These are phyloP conservation scores for Cremastobaeus sp. DNA, from an alignment of 2,888 invertebrate genomes.

Conservation along the genomic window DNA sequence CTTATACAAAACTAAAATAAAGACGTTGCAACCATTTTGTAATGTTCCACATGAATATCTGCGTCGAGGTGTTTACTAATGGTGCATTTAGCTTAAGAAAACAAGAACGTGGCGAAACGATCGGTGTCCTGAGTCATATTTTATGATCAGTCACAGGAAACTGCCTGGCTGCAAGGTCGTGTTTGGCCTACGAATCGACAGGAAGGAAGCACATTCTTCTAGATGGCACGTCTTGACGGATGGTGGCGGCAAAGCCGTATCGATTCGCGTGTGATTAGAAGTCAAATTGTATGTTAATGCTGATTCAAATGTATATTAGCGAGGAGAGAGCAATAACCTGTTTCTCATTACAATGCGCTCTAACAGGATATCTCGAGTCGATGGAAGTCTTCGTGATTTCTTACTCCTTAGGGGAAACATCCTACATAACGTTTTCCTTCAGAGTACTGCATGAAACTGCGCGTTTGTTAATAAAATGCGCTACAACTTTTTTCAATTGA, in stretches of 20 bases:
- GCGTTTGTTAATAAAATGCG: too few species aligned
- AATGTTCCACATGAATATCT: slow-evolving; percentile 13
- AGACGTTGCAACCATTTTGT: too few species aligned
- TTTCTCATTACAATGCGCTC: slow-evolving; percentile 4
- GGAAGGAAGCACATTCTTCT: slow-evolving; percentile 74
- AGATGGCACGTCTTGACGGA: slow-evolving; percentile 56
- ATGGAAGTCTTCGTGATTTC: too few species aligned
- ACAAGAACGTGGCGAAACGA: not conserved
- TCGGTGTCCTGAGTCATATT: slow-evolving; percentile 39
- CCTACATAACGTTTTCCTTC: too few species aligned
- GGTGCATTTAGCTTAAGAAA: slow-evolving; percentile 30
- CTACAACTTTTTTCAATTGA: too few species aligned
- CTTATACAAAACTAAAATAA: too few species aligned
- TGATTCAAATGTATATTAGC: slow-evolving; percentile 7
- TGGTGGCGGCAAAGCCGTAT: not conserved
- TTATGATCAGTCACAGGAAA: slow-evolving; percentile 45
- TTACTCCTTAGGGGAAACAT: too few species aligned
- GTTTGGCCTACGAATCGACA: slow-evolving; percentile 68
- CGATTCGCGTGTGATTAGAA: slow-evolving; percentile 43
- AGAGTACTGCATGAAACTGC: too few species aligned
- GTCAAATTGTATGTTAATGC: slow-evolving; percentile 39
- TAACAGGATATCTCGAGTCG: slow-evolving; percentile 12
- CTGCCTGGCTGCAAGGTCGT: slow-evolving; percentile 65
- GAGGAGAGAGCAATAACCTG: slow-evolving; percentile 32
- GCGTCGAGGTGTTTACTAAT: slow-evolving; percentile 5